A percentile compares a stretch with the other conserved stretches of the same genome.
These are phyloP conservation scores for Macheiramphus alcinus DNA, from an alignment of 2,113 vertebrate species.

Conservation along the genomic window DNA sequence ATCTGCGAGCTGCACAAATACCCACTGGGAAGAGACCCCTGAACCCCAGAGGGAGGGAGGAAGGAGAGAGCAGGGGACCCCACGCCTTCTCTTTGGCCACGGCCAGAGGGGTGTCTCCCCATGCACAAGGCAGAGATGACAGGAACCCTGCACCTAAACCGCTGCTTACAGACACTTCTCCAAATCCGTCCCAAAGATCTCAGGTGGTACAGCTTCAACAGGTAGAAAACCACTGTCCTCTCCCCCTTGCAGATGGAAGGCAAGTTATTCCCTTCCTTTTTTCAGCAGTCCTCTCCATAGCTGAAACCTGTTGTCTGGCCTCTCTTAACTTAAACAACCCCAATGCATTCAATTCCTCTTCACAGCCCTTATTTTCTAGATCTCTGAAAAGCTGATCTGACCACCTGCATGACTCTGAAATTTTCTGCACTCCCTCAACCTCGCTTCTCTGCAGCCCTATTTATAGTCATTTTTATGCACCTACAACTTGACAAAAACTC, in stretches of 20 bases:
- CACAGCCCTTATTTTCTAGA: neutral
- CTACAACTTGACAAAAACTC: neutral
- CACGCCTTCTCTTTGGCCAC: neutral
- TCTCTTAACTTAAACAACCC: neutral
- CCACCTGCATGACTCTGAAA: neutral
- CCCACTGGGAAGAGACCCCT: neutral
- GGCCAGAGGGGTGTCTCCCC: fast-evolving
- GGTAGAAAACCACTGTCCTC: neutral
- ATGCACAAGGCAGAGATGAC: neutral
- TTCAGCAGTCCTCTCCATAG: too few species aligned
- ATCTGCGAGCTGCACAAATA: neutral
- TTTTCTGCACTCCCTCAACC: neutral
- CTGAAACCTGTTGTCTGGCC: neutral
- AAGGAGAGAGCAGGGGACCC: neutral
- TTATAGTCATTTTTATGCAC: neutral
- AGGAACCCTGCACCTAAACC: neutral
- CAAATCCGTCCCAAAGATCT: neutral
- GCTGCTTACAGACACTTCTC: neutral
- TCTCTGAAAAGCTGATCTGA: neutral
- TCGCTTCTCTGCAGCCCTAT: neutral
- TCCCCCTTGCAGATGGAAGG: neutral
- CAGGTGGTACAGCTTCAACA: neutral
- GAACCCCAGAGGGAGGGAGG: neutral
- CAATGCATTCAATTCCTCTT: neutral
- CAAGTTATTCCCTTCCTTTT: neutral